These are phyloP conservation scores for Coptodon rendalli DNA, from an alignment of 2,113 vertebrate genomes.

Conservation along the genomic window DNA sequence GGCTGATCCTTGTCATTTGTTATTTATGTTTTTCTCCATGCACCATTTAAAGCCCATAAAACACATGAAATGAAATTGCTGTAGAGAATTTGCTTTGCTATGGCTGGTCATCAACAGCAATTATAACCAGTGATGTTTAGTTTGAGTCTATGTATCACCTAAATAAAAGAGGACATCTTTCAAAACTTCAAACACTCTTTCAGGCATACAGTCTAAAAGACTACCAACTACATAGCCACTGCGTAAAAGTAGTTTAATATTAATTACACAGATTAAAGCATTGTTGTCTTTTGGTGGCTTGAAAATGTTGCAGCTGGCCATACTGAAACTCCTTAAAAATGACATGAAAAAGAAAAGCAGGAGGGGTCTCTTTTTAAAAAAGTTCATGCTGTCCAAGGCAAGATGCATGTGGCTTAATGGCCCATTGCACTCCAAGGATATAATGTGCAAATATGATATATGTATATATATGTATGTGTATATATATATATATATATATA, in stretches of 20 bases:
- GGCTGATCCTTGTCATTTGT: background rate
- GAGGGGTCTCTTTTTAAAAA: conserved; percentile 71
- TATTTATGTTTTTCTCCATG: background rate
- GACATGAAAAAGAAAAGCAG: conserved; percentile 83
- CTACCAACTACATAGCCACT: conserved; percentile 26
- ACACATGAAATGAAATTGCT: background rate
- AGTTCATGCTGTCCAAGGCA: conserved; percentile 36
- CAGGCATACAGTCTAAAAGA: conserved; percentile 50
- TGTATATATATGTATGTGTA: too few species aligned
- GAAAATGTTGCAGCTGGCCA: conserved; percentile 55
- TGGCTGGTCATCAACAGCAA: background rate
- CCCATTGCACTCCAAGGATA: background rate
- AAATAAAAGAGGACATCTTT: background rate
- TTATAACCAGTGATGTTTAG: background rate
- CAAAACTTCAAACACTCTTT: background rate
- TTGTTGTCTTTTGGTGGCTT: background rate
- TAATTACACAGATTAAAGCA: background rate
- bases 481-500: background rate
- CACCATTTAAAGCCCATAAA: background rate
- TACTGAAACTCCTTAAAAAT: conserved; percentile 73
- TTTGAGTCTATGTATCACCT: background rate
- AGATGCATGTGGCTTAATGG: background rate
- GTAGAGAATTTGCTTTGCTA: background rate
- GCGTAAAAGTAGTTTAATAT: background rate
- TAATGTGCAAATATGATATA: background rate